phyloP scores from a whole-genome alignment of 2,888 invertebrate genomes.

The Parelbella ahira region DNA sequence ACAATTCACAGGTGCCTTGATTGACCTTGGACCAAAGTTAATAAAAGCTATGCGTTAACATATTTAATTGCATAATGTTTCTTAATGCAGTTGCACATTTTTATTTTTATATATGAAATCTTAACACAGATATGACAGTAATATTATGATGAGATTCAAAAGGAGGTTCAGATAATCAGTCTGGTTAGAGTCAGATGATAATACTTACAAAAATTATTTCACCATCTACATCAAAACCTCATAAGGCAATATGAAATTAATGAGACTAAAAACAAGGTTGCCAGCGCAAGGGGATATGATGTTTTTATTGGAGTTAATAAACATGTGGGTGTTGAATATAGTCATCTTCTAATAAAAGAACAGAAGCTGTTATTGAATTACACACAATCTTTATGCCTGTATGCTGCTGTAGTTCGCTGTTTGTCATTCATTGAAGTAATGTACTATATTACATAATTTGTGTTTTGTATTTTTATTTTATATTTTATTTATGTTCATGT shows the following conservation, averaged over 20 bases:
- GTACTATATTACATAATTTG: too few species aligned
- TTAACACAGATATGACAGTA: too few species aligned
- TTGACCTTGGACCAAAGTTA: background rate
- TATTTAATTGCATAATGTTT: too few species aligned
- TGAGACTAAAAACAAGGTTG: conserved; percentile 26
- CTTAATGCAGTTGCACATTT: too few species aligned
- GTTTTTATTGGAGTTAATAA: conserved; percentile 36
- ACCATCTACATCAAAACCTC: conserved; percentile 21
- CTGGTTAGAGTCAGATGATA: conserved; percentile 16
- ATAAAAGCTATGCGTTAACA: conserved; percentile 12
- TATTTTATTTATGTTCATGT: too few species aligned
- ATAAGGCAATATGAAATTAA: conserved; percentile 12
- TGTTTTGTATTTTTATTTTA: too few species aligned
- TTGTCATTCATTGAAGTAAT: background rate
- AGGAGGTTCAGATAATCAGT: too few species aligned
- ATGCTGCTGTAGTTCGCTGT: conserved; percentile 2
- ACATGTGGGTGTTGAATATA: conserved; percentile 52
- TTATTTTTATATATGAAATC: too few species aligned
- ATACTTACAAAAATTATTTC: conserved; percentile 25
- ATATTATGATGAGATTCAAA: too few species aligned
- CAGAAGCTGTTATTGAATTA: conserved; percentile 11
- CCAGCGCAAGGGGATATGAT: conserved; percentile 26
- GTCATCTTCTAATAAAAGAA: conserved; percentile 61
- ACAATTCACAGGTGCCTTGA: background rate
- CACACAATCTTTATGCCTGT: background rate